Conservation (phyloP, 2,113 vertebrate species). For the Ovis canadensis region DNA sequence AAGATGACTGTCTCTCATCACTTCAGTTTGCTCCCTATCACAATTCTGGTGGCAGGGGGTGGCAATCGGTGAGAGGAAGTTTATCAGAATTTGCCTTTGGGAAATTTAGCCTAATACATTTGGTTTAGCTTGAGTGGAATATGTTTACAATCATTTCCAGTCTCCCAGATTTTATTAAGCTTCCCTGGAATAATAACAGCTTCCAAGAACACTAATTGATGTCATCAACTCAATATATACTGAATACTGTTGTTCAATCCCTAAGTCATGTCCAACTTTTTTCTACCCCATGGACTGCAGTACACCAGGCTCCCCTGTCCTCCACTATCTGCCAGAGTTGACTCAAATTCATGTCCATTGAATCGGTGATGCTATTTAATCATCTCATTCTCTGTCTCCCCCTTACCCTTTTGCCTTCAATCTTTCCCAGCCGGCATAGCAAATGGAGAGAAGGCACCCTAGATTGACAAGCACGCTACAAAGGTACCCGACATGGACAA, state of each 20-base stretch:
- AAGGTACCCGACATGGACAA: not conserved
- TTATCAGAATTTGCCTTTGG: not conserved
- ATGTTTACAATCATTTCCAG: not conserved
- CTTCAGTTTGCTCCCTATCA: not conserved
- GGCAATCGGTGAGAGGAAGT: fast-evolving
- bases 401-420: not conserved
- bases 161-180: not conserved
- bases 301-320: not conserved
- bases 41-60: not conserved
- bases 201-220: not conserved
- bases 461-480: not conserved
- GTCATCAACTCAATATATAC: not conserved
- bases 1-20: not conserved
- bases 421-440: not conserved
- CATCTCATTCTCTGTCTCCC: not conserved
- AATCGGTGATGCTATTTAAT: not conserved
- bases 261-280: not conserved
- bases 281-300: not conserved
- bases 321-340: not conserved
- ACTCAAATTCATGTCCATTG: not conserved
- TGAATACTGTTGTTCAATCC: not conserved
- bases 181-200: not conserved
- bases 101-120: not conserved
- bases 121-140: not conserved
- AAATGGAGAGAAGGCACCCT: not conserved